Conservation (phyloP, 2,113 vertebrate species). For the Platysternon megacephalum region DNA sequence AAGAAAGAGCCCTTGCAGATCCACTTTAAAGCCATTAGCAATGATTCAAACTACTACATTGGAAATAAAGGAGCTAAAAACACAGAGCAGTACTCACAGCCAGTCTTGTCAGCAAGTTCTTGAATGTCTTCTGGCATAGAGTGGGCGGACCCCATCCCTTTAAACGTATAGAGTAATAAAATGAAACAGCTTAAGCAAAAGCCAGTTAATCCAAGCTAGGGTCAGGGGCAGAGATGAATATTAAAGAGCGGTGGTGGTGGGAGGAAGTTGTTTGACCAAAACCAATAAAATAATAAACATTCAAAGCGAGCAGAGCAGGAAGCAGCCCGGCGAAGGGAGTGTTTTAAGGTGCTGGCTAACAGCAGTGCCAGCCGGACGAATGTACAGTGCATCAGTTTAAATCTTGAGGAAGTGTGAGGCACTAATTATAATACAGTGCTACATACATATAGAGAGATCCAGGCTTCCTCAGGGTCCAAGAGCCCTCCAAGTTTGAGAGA, state of each 20-base stretch:
- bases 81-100: conserved; percentile 85
- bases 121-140: conserved; percentile 79
- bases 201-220: too few species aligned
- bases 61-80: not conserved
- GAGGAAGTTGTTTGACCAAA: not conserved
- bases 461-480: conserved; percentile 69
- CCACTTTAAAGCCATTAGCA: not conserved
- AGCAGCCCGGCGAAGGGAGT: not conserved
- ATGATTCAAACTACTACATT: not conserved
- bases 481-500: not conserved
- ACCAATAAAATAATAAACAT: not conserved
- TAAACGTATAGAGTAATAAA: not conserved
- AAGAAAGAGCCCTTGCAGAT: not conserved
- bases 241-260: too few species aligned
- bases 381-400: not conserved
- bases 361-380: not conserved
- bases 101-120: conserved; percentile 83
- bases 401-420: not conserved
- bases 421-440: not conserved
- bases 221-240: not conserved
- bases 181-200: not conserved
- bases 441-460: not conserved
- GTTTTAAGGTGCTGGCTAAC: not conserved
- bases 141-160: conserved; percentile 85
- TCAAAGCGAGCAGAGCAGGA: not conserved